Percentiles rank a stretch among this genome's conserved stretches.
Conservation (phyloP, 2,797 vertebrate genomes). For the Sebastes kiyomatsui region DNA sequence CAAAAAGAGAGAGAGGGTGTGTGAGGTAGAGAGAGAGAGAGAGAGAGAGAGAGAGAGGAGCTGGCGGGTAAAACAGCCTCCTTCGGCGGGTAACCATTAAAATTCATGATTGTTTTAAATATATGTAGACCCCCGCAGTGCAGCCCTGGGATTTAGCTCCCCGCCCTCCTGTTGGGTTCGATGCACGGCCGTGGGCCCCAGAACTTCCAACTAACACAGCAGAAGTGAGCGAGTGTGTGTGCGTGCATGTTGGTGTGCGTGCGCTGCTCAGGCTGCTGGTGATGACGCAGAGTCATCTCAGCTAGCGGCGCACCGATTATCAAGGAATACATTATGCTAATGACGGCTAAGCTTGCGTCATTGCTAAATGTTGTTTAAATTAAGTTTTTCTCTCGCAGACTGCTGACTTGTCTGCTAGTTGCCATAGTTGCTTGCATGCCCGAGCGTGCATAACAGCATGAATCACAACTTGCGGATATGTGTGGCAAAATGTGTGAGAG, state of each 20-base stretch:
- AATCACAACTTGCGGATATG: neutral
- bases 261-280: neutral
- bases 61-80: constrained; percentile 54
- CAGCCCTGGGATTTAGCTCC: constrained; percentile 56
- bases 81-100: constrained; percentile 66
- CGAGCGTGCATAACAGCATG: neutral
- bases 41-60: neutral
- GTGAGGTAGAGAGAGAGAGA: neutral
- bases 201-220: constrained; percentile 49
- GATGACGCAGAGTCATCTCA: constrained; percentile 32
- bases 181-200: constrained; percentile 47
- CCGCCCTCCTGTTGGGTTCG: constrained; percentile 59
- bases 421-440: neutral
- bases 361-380: constrained; percentile 58
- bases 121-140: constrained; percentile 75
- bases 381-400: constrained; percentile 37
- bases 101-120: constrained; percentile 83
- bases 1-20: constrained; percentile 5
- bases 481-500: neutral
- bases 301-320: constrained; percentile 57
- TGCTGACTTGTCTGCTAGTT: constrained; percentile 23
- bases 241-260: neutral
- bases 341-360: constrained; percentile 43
- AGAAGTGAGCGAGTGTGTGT: neutral
- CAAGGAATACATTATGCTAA: constrained; percentile 67